A percentile compares a stretch with the other conserved stretches of the same genome.
phyloP scores from a whole-genome alignment of 2,797 vertebrate species.

The Neostethus bicornis region DNA sequence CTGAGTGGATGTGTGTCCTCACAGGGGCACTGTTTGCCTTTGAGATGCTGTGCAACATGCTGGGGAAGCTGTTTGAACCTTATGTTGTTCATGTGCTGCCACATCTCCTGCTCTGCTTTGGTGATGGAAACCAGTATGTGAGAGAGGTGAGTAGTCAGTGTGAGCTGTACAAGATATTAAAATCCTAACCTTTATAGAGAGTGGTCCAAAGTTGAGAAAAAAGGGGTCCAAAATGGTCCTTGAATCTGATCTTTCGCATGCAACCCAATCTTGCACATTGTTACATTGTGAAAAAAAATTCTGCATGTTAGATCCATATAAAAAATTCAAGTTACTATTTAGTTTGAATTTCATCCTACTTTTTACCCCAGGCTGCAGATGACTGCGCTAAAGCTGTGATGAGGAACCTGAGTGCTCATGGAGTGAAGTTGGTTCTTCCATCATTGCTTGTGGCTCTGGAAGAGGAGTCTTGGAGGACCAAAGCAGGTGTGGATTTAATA shows the following conservation, averaged over 20 bases:
- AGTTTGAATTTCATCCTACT: neutral
- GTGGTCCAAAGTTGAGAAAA: no score
- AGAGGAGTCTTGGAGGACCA: slow-evolving; percentile 98
- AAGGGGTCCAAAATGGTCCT: no score
- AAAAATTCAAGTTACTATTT: neutral
- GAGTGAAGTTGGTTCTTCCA: slow-evolving; percentile 96
- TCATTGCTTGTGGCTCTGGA: slow-evolving; percentile 94
- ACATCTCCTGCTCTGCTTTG: slow-evolving; percentile 95
- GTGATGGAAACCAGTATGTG: slow-evolving; percentile 97
- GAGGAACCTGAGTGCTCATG: slow-evolving; percentile 97
- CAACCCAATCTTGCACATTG: no score
- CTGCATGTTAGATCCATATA: neutral
- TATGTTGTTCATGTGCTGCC: slow-evolving; percentile 97
- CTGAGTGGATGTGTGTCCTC: neutral
- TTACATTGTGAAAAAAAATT: no score
- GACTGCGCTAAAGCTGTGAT: slow-evolving; percentile 99
- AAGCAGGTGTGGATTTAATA: slow-evolving; percentile 85
- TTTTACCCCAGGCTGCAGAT: slow-evolving; percentile 88
- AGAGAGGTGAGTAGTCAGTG: slow-evolving; percentile 85
- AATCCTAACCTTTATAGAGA: no score
- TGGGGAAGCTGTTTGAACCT: slow-evolving; percentile 97
- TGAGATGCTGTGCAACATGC: slow-evolving; percentile 98
- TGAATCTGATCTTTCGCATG: no score
- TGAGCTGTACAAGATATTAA: no score
- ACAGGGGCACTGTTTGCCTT: slow-evolving; percentile 96